Percentiles rank a stretch among this genome's conserved stretches.
These are phyloP conservation scores for Megaceryle maxima DNA, from an alignment of 2,113 vertebrate genomes.

Conservation along the genomic window DNA sequence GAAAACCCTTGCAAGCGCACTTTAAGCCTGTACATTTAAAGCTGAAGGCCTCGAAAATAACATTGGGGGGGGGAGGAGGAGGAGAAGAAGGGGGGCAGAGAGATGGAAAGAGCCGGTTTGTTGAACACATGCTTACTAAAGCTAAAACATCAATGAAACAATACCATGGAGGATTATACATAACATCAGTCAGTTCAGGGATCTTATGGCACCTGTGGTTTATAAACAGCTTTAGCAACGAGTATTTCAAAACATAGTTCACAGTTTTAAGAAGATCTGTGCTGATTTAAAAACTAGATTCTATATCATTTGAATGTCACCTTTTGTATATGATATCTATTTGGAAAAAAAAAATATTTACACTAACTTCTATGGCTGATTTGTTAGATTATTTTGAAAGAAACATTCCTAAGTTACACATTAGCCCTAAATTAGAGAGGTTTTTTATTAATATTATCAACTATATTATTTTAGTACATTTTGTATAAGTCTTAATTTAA, in stretches of 20 bases:
- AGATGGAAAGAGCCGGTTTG: slow-evolving; percentile 59
- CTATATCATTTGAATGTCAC: slow-evolving; percentile 83
- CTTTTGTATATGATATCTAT: slow-evolving; percentile 81
- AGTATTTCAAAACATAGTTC: slow-evolving; percentile 92
- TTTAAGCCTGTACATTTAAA: slow-evolving; percentile 82
- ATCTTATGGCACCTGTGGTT: slow-evolving; percentile 98
- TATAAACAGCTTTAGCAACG: slow-evolving; percentile 91
- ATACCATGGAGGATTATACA: slow-evolving; percentile 74
- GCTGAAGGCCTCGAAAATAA: slow-evolving; percentile 80
- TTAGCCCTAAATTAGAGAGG: slow-evolving; percentile 70
- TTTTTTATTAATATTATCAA: slow-evolving; percentile 8
- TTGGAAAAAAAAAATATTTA: slow-evolving; percentile 87
- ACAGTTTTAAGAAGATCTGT: slow-evolving; percentile 97
- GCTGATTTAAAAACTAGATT: slow-evolving; percentile 93
- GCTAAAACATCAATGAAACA: slow-evolving; percentile 71
- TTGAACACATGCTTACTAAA: slow-evolving; percentile 78
- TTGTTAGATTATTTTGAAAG: slow-evolving; percentile 75
- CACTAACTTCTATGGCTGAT: slow-evolving; percentile 86
- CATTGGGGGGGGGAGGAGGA: neutral
- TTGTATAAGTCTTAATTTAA: slow-evolving; percentile 64
- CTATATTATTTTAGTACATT: slow-evolving; percentile 61
- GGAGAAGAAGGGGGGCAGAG: neutral
- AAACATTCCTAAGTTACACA: slow-evolving; percentile 77
- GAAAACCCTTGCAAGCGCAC: slow-evolving; percentile 77
- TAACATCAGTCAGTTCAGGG: slow-evolving; percentile 77